Base-by-base conservation (phyloP, 2,888 invertebrate genomes). In the Agrotis ipsilon region DNA sequence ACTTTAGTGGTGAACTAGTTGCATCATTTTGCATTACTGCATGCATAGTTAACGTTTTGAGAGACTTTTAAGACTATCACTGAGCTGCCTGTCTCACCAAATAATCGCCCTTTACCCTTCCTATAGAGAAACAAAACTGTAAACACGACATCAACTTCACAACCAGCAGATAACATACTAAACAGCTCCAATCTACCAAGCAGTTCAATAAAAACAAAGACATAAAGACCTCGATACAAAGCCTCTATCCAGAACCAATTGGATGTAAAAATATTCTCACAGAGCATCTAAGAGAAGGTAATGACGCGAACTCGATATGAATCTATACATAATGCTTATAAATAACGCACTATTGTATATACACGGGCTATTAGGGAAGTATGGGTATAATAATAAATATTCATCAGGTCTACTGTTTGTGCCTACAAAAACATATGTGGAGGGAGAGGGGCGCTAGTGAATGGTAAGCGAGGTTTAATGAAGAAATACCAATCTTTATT, bases 221-320 rank as follows among this genome's bases (percentile, higher is more conserved):
- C 71, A 79, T 79, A 79, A 79, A 79, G 68, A 45, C 48, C 65
- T 18, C 61, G 54, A 79, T 62, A 79, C 75, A 80, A 71, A 75
- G 80, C 81, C 76, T 77, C 75, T 75, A 78, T 75, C 70, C 75
- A 55, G 76, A 77, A 84, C 57, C 78, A 81, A 87, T 86, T 83
- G 84, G 75, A 75, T 85, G 85, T 82, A 80, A 84, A 88, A 86
- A 87, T 87, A 86, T 86, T 85, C 82, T 79, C 80, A 75, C 78
- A 79, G 75, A 86, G 82, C 86, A 84, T 90, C 89, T 89, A 92
- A 92, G 91, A 87, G 78, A 91, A 92, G 90, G 93, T 92, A 94
- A 94, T 94, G 94, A 93, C 84, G 92, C 94, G 93, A 85, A 86
- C 75, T 87, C 79, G 82, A 81, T 81, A 86, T 86, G 86, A 86